phyloP scores from a whole-genome alignment of 2,888 invertebrate genomes.

The Molorchus minor region DNA sequence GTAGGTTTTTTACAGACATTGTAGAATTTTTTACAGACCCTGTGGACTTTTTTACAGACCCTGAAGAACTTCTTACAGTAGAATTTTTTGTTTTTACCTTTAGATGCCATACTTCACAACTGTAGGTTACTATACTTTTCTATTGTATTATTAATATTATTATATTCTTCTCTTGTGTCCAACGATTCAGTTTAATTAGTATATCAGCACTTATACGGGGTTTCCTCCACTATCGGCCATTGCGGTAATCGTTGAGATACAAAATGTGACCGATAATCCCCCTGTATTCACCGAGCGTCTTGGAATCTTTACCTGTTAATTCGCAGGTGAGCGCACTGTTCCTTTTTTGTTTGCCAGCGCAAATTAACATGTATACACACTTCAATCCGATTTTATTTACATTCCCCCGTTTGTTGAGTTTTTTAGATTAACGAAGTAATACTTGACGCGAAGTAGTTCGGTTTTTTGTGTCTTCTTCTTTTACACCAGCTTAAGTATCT shows the following conservation, averaged over 20 bases:
- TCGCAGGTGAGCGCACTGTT: conserved; percentile 76
- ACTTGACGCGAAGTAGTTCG: neutral
- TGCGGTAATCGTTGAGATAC: conserved; percentile 88
- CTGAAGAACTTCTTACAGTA: too few relatives aligned
- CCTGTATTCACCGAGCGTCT: conserved; percentile 84
- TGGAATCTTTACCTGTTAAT: conserved; percentile 84
- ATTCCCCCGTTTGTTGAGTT: conserved; percentile 4
- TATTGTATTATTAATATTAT: too few relatives aligned
- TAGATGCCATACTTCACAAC: too few relatives aligned
- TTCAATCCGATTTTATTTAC: conserved; percentile 20
- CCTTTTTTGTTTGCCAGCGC: conserved; percentile 11
- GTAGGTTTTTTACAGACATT: too few relatives aligned
- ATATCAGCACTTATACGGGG: conserved; percentile 86
- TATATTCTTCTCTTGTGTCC: too few relatives aligned
- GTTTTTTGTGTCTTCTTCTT: neutral
- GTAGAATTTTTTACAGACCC: too few relatives aligned
- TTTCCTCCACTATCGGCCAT: conserved; percentile 80
- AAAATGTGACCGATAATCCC: conserved; percentile 93
- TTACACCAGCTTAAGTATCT: neutral
- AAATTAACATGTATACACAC: conserved; percentile 18
- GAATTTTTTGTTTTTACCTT: too few relatives aligned
- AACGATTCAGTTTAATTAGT: too few relatives aligned
- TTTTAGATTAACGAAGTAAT: conserved; percentile 1
- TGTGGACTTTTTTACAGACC: too few relatives aligned
- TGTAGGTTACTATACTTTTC: too few relatives aligned